Evolutionary conservation across 2,888 invertebrate species (phyloP).

Genomic region (Cistogaster globosa): DNA sequence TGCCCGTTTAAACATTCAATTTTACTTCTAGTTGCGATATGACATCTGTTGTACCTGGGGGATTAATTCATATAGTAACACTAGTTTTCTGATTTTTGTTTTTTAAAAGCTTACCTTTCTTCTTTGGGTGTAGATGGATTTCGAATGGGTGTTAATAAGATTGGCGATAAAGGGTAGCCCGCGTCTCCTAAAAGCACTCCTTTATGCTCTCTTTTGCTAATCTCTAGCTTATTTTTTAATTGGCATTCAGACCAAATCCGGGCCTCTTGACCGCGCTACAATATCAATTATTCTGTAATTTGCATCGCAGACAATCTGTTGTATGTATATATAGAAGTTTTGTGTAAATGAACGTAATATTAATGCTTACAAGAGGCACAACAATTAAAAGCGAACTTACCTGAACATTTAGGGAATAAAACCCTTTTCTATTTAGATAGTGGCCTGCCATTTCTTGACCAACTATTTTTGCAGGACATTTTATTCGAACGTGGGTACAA

Average conservation of each 20-base stretch:
- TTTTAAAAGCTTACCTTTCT: slow-evolving; percentile 43
- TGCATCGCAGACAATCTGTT: slow-evolving; percentile 11
- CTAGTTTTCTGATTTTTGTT: neutral
- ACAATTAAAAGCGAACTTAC: neutral
- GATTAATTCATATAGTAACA: no score
- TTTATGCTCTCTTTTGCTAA: slow-evolving; percentile 39
- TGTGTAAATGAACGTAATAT: no score
- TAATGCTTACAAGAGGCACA: no score
- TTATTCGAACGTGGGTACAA: slow-evolving; percentile 15
- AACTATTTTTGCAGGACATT: neutral
- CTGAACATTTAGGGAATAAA: slow-evolving; percentile 38
- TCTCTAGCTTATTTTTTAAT: slow-evolving; percentile 43
- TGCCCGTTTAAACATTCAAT: slow-evolving; percentile 55
- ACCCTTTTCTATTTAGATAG: slow-evolving; percentile 12
- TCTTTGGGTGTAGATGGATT: slow-evolving; percentile 55
- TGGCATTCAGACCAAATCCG: slow-evolving; percentile 21
- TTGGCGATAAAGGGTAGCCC: slow-evolving; percentile 54
- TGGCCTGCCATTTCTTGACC: slow-evolving; percentile 5
- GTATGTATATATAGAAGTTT: neutral
- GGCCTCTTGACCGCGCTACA: slow-evolving; percentile 11
- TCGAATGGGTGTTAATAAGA: slow-evolving; percentile 53
- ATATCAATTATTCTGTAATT: neutral
- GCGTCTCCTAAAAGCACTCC: slow-evolving; percentile 52
- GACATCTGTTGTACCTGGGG: slow-evolving; percentile 47
- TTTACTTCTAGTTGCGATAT: slow-evolving; percentile 52